Percentiles rank a stretch among this genome's conserved stretches.
Evolutionary conservation across 2,797 vertebrate species (phyloP).

Genomic region (Knipowitschia caucasica): DNA sequence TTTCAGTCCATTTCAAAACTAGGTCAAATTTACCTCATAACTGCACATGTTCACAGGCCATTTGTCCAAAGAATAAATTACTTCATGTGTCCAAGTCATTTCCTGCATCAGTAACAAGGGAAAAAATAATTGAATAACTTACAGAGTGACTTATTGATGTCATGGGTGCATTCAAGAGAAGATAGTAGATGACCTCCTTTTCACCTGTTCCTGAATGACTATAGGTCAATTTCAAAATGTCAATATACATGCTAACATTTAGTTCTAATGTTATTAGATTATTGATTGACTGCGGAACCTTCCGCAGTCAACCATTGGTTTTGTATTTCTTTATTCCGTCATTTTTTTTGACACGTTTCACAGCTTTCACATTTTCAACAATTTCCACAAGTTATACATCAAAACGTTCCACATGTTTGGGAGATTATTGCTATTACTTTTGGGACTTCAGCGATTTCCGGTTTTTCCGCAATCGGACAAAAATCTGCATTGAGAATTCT

Average conservation of each 20-base stretch:
- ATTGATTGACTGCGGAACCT: too few relatives aligned
- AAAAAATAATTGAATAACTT: not conserved
- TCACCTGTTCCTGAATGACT: not conserved
- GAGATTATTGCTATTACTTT: too few relatives aligned
- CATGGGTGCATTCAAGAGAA: not conserved
- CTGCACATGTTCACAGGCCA: not conserved
- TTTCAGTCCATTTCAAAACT: not conserved
- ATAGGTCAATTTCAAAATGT: not conserved
- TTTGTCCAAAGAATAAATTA: not conserved
- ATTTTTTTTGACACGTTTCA: too few relatives aligned
- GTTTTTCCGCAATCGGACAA: too few relatives aligned
- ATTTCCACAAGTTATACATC: too few relatives aligned
- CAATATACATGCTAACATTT: not conserved
- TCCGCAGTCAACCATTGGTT: too few relatives aligned
- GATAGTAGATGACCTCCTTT: not conserved
- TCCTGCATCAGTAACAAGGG: not conserved
- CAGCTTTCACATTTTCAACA: too few relatives aligned
- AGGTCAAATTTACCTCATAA: constrained; percentile 2
- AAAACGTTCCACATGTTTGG: too few relatives aligned
- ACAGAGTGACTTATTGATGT: not conserved
- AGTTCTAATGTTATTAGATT: too few relatives aligned
- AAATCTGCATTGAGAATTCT: too few relatives aligned
- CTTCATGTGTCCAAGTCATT: not conserved
- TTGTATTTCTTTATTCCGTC: too few relatives aligned
- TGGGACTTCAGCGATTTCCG: too few relatives aligned